A percentile compares a stretch with the other conserved stretches of the same genome.
Evolutionary conservation across 2,888 invertebrate genomes (phyloP).

Genomic region (Melangyna quadrimaculata): DNA sequence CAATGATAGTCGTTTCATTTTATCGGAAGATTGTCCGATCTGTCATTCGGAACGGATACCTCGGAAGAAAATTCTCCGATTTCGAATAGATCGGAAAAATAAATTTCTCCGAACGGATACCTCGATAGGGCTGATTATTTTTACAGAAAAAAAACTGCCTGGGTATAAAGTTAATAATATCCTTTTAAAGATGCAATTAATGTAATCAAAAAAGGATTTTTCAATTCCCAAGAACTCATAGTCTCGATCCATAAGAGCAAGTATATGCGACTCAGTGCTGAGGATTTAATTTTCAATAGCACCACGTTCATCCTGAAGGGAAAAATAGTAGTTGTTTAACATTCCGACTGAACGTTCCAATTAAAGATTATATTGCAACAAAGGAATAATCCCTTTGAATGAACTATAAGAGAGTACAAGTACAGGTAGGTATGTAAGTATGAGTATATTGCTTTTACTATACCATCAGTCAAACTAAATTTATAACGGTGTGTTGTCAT

Average conservation of each 20-base stretch:
- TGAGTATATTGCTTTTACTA: neutral
- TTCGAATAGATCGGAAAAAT: too few relatives aligned
- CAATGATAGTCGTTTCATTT: too few relatives aligned
- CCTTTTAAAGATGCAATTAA: too few relatives aligned
- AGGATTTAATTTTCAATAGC: neutral
- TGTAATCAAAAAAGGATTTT: too few relatives aligned
- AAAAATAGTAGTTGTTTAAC: conserved; percentile 6
- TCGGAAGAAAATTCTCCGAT: too few relatives aligned
- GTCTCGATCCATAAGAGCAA: neutral
- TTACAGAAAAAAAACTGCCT: too few relatives aligned
- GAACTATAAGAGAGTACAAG: neutral
- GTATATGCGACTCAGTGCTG: neutral
- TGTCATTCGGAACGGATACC: too few relatives aligned
- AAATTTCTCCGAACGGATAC: too few relatives aligned
- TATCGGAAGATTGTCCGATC: too few relatives aligned
- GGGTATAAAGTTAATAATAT: too few relatives aligned
- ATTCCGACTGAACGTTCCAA: conserved; percentile 4
- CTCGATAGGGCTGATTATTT: too few relatives aligned
- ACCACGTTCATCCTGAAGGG: neutral
- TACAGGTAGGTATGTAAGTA: neutral
- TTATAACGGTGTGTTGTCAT: neutral
- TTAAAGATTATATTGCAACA: neutral
- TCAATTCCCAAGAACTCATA: too few relatives aligned
- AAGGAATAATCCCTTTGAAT: neutral
- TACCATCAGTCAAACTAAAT: neutral